Conservation (phyloP, 2,113 vertebrate genomes). For the Myiozetetes cayanensis region DNA sequence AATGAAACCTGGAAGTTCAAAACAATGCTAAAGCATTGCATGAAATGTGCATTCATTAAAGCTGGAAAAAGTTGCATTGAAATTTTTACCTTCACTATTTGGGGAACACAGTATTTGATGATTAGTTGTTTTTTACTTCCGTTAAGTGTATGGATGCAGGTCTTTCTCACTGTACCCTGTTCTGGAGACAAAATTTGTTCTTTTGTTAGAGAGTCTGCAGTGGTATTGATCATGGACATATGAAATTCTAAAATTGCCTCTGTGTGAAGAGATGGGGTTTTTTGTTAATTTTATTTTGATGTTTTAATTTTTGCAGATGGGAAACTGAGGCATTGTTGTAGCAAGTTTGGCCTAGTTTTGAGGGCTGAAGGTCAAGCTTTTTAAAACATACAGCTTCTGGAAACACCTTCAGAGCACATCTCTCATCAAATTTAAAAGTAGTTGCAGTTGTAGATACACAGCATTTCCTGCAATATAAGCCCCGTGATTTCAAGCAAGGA, state of each 20-base stretch:
- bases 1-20: background rate
- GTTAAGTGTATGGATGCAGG: background rate
- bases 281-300: background rate
- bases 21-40: background rate
- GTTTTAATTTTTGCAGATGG: background rate
- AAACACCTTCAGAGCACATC: background rate
- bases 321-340: background rate
- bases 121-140: background rate
- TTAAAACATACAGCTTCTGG: background rate
- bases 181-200: background rate
- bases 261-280: background rate
- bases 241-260: background rate
- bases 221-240: background rate
- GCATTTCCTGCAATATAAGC: background rate
- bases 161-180: background rate
- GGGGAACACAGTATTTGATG: background rate
- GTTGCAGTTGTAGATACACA: background rate
- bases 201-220: background rate
- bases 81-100: background rate
- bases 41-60: background rate
- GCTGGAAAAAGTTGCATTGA: background rate
- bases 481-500: background rate
- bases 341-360: background rate
- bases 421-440: background rate
- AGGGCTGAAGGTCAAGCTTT: background rate